phyloP scores from a whole-genome alignment of 64 coral and sea anemone genomes.

The Actinia tenebrosa region DNA sequence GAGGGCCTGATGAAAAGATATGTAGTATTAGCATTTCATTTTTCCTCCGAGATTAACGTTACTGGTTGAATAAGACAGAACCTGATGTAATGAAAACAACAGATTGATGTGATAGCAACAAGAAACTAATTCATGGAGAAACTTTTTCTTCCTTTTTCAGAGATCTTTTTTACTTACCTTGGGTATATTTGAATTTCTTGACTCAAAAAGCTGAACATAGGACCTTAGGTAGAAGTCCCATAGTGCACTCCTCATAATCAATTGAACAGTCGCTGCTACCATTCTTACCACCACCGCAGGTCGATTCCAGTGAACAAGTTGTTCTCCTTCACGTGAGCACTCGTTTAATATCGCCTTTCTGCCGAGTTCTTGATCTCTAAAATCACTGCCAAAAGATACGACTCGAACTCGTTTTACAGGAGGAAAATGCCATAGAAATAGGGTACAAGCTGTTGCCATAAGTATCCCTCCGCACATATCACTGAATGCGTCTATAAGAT shows the following conservation, averaged over 20 bases:
- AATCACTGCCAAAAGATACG: neutral
- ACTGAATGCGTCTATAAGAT: slow-evolving; percentile 68
- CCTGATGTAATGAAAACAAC: too few relatives aligned
- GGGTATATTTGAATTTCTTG: slow-evolving; percentile 43
- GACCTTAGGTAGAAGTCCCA: slow-evolving; percentile 72
- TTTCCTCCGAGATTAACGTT: too few relatives aligned
- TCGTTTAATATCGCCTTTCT: slow-evolving; percentile 42
- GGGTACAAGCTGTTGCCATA: slow-evolving; percentile 47
- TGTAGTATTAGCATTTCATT: too few relatives aligned
- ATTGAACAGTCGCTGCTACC: slow-evolving; percentile 45
- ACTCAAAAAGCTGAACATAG: slow-evolving; percentile 67
- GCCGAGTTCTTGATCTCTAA: slow-evolving; percentile 36
- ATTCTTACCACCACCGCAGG: slow-evolving; percentile 49
- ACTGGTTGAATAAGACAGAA: too few relatives aligned
- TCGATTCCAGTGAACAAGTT: slow-evolving; percentile 44
- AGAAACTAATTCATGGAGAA: too few relatives aligned
- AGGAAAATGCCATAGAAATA: slow-evolving; percentile 57
- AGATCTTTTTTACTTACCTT: slow-evolving; percentile 40
- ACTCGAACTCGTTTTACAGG: slow-evolving; percentile 53
- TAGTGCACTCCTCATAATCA: slow-evolving; percentile 61
- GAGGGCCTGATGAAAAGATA: too few relatives aligned
- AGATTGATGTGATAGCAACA: too few relatives aligned
- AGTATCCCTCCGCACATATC: slow-evolving; percentile 77
- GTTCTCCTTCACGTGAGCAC: slow-evolving; percentile 15
- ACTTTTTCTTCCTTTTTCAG: neutral